phyloP scores from a whole-genome alignment of 2,797 vertebrate genomes.

The Acridotheres tristis region DNA sequence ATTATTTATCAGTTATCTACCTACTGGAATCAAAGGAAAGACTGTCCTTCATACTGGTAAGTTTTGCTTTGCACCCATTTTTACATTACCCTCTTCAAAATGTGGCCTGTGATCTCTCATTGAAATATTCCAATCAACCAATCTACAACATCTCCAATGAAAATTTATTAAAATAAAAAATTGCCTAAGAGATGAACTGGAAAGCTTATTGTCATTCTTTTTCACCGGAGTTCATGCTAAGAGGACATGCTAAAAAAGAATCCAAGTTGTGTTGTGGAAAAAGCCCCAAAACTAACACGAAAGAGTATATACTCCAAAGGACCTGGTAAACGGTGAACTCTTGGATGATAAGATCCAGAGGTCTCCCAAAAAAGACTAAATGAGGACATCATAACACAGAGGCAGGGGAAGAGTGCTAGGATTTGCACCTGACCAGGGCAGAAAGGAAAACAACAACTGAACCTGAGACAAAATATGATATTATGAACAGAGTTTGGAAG shows the following conservation, averaged over 20 bases:
- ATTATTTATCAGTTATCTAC: background rate
- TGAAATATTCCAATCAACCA: background rate
- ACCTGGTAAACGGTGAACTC: background rate
- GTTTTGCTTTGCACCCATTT: background rate
- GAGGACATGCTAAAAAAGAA: background rate
- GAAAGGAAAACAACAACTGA: background rate
- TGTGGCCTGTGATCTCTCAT: background rate
- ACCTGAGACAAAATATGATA: background rate
- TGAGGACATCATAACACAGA: background rate
- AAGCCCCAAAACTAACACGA: fast-evolving
- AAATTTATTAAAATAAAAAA: background rate
- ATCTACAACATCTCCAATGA: background rate
- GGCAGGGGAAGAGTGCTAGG: background rate
- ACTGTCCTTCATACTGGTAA: background rate
- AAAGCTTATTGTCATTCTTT: background rate
- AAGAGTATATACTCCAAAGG: background rate
- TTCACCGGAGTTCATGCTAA: background rate
- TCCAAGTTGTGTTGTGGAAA: background rate
- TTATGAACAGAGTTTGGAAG: fast-evolving
- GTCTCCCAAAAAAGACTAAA: background rate
- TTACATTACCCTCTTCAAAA: background rate
- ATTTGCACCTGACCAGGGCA: background rate
- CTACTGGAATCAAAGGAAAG: background rate
- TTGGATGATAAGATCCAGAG: background rate
- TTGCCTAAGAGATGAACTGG: background rate